Conservation (phyloP, 1,140 invertebrate genomes). For the Scaptomyza pallida region DNA sequence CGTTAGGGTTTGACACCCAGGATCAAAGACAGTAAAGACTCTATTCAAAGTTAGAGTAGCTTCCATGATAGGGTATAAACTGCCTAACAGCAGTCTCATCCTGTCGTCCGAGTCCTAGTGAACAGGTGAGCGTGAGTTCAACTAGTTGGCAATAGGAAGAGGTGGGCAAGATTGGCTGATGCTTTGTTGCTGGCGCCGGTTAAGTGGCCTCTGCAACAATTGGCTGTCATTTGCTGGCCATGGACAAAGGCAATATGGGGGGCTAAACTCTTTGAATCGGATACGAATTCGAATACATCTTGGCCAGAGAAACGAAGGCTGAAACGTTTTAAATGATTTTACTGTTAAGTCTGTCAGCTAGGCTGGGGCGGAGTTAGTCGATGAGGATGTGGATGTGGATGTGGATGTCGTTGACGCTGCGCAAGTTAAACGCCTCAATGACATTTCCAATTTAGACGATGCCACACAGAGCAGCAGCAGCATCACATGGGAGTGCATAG, state of each 20-base stretch:
- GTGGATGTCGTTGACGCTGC: constrained; percentile 58
- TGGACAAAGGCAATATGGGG: constrained; percentile 8
- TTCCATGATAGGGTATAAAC: too few relatives aligned
- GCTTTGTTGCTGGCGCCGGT: too few relatives aligned
- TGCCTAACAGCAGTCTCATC: too few relatives aligned
- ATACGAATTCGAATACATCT: constrained; percentile 20
- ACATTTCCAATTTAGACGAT: constrained; percentile 79
- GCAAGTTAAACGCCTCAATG: constrained; percentile 80
- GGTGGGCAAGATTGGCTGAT: too few relatives aligned
- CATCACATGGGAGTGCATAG: neutral
- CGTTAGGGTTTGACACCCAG: too few relatives aligned
- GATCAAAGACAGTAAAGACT: too few relatives aligned
- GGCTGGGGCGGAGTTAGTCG: too few relatives aligned
- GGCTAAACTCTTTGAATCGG: constrained; percentile 4
- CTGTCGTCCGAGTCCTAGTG: too few relatives aligned
- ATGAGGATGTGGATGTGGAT: neutral
- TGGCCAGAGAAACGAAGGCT: neutral
- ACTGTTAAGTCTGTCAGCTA: constrained; percentile 29
- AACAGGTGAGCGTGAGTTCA: too few relatives aligned
- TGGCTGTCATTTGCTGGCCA: constrained; percentile 77
- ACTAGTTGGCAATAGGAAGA: constrained; percentile 46
- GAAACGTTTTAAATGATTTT: constrained; percentile 45
- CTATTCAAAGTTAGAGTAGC: too few relatives aligned
- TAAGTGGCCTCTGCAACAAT: constrained; percentile 65
- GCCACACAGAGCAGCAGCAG: constrained; percentile 17